Percentiles rank a stretch among this genome's conserved stretches.
Evolutionary conservation across 2,113 vertebrate genomes (phyloP).

Genomic region (Rana temporaria): DNA sequence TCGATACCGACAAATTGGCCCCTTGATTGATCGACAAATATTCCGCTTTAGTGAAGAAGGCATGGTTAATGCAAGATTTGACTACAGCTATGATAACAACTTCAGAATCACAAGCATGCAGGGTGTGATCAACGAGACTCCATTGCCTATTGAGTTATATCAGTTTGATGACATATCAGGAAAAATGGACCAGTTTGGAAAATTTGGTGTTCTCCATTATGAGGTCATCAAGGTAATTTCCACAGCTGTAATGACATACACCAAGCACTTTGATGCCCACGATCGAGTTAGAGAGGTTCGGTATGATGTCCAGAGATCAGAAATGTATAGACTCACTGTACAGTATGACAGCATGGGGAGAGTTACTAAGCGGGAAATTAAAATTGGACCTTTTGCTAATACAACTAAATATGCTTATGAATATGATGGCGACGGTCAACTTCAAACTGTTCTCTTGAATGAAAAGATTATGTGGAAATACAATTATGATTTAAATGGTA

Average conservation of each 20-base stretch:
- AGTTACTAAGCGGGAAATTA: constrained; percentile 92
- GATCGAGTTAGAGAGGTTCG: constrained; percentile 97
- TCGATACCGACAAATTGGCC: constrained; percentile 93
- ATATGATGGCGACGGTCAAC: constrained; percentile 95
- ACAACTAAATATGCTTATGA: constrained; percentile 96
- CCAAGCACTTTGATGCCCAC: constrained; percentile 95
- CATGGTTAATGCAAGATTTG: constrained; percentile 97
- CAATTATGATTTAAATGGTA: constrained; percentile 97
- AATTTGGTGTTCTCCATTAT: constrained; percentile 98
- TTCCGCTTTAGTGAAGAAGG: constrained; percentile 97
- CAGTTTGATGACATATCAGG: constrained; percentile 98
- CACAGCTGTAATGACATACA: constrained; percentile 97
- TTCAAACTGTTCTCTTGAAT: constrained; percentile 93
- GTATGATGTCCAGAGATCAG: constrained; percentile 94
- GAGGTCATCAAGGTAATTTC: constrained; percentile 99
- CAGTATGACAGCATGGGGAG: constrained; percentile 95
- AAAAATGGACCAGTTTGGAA: constrained; percentile 98
- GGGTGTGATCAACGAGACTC: constrained; percentile 96
- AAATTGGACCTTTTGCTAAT: constrained; percentile 96
- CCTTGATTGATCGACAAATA: constrained; percentile 94
- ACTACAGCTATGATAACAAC: constrained; percentile 97
- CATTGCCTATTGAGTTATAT: constrained; percentile 95
- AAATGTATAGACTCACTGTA: constrained; percentile 98
- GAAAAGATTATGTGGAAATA: constrained; percentile 97
- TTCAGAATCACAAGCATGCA: constrained; percentile 97